Evolutionary conservation across 2,888 invertebrate genomes (phyloP).

Genomic region (Morpho achilles): DNA sequence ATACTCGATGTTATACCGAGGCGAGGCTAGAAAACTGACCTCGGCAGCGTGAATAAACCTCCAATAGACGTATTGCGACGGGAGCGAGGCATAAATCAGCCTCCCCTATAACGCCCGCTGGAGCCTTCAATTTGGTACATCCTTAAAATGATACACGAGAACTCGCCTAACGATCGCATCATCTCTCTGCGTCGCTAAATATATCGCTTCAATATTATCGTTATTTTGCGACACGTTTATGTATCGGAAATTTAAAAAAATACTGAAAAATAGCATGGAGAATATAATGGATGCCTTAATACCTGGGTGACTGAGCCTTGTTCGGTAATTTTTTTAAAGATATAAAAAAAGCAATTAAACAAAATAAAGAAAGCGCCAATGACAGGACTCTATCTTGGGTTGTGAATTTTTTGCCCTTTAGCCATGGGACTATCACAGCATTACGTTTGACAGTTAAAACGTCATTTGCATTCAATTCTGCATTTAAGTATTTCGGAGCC

Average conservation of each 20-base stretch:
- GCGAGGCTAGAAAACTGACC: slow-evolving; percentile 60
- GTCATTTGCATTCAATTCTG: too few relatives aligned
- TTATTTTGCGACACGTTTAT: slow-evolving; percentile 9
- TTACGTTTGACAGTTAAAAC: too few relatives aligned
- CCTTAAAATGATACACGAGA: slow-evolving; percentile 80
- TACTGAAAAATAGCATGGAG: too few relatives aligned
- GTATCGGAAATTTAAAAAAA: not conserved
- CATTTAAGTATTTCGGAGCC: too few relatives aligned
- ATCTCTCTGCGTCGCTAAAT: slow-evolving; percentile 24
- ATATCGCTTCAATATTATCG: slow-evolving; percentile 18
- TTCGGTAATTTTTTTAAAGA: too few relatives aligned
- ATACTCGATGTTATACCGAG: slow-evolving; percentile 1
- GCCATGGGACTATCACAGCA: too few relatives aligned
- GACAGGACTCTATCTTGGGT: too few relatives aligned
- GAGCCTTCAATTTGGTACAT: slow-evolving; percentile 79
- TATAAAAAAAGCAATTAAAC: too few relatives aligned
- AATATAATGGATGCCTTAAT: too few relatives aligned
- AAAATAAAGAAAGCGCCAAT: too few relatives aligned
- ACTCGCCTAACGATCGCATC: slow-evolving; percentile 63
- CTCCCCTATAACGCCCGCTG: slow-evolving; percentile 69
- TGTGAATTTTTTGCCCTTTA: too few relatives aligned
- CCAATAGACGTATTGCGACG: slow-evolving; percentile 55
- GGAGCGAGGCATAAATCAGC: slow-evolving; percentile 70
- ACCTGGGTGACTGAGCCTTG: too few relatives aligned
- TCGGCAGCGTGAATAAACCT: slow-evolving; percentile 72